Base-by-base conservation (phyloP, 2,888 invertebrate species). In the Meteorus colon region DNA sequence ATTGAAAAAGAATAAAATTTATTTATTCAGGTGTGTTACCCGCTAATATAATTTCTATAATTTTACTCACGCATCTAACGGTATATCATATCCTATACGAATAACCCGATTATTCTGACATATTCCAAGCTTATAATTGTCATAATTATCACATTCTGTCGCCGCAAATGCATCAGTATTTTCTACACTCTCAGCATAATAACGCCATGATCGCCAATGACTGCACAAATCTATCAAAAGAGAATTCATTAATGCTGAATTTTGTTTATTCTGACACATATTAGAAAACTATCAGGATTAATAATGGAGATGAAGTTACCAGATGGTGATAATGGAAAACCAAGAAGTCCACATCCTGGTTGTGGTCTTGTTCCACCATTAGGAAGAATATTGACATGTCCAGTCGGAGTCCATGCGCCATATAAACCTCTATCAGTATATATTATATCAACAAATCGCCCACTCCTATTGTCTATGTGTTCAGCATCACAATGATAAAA, bases 391-490 rank as follows among this genome's bases (percentile, higher is more conserved):
- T 87, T 86, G 4, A 82, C 79, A 14, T 81, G 83, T 3, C 87
- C 87, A 6, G 84, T 85, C 5, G 27, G 6, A 82, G 34, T 87
- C 85, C 2, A 86, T 87, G 65, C 87, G 87, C 87, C 87, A 59
- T 82, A 86, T 27, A 79, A 1, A 4, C 86, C 86, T 2, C 79
- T 82, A 37, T 87, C 86, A 3, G 87, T 87, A 65, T 87, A 87
- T 29, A 87, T 78, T 3, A 85, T 76, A 63, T 85, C 86, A 5
- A 87, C 83, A 34, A 78, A 76, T 41, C 62, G 68, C 0, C 84
- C 87, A 41, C 85, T 84, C 0, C 8, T 65, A 2, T 72, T 48
- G 14, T 76, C 77, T 8, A 87, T 73, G 68, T 86, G 86, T 29
- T 84, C 82, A 2, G 75, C 63, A 4, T 77, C 79, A 2, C 77